These are phyloP conservation scores for Ivindomyrus marchei DNA, from an alignment of 2,113 vertebrate species.

Conservation along the genomic window DNA sequence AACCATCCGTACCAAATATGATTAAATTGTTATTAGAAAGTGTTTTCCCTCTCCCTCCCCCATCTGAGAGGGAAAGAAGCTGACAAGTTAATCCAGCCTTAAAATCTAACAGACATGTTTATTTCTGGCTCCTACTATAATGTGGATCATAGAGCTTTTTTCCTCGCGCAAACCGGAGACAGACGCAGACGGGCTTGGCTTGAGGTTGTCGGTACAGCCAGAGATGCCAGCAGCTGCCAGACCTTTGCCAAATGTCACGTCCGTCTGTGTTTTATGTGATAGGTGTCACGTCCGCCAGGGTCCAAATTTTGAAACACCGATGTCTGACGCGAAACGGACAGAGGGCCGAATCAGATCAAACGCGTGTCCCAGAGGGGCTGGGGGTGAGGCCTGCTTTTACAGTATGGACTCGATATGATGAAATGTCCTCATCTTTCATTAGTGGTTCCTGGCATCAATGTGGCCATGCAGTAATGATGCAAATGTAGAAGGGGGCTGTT, in stretches of 20 bases:
- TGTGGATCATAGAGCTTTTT: background rate
- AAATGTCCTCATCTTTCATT: background rate
- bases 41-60: background rate
- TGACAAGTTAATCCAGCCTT: conserved; percentile 2
- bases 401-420: background rate
- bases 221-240: background rate
- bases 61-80: background rate
- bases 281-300: background rate
- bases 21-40: conserved; percentile 1
- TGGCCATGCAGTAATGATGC: background rate
- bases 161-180: background rate
- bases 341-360: background rate
- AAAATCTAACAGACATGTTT: background rate
- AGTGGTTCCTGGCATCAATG: background rate
- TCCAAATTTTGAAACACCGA: background rate
- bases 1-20: background rate
- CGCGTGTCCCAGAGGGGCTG: background rate
- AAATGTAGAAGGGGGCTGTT: background rate
- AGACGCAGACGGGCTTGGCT: background rate
- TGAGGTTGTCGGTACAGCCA: background rate
- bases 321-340: background rate
- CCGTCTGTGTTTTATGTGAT: background rate
- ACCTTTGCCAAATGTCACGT: background rate
- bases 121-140: background rate
- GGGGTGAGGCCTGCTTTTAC: background rate